These are phyloP conservation scores for Hymenopus coronatus DNA, from an alignment of 2,888 invertebrate species.

Conservation along the genomic window DNA sequence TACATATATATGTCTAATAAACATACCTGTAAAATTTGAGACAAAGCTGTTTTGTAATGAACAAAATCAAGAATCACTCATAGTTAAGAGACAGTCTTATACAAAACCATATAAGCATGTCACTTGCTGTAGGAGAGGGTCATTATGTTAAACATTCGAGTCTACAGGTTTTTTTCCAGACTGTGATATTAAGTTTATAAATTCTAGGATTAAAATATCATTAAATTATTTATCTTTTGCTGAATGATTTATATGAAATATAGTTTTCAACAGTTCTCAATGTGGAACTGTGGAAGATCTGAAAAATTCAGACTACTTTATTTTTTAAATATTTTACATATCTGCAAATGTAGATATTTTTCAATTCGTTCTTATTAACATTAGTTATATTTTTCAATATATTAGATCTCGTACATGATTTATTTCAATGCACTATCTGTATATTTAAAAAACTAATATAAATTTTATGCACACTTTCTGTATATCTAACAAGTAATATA, in stretches of 20 bases:
- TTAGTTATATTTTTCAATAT: too few relatives aligned
- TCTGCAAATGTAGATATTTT: background rate
- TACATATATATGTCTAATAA: too few relatives aligned
- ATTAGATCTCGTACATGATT: too few relatives aligned
- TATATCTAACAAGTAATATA: too few relatives aligned
- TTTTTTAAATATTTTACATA: background rate
- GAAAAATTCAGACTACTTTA: background rate
- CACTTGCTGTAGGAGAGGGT: background rate
- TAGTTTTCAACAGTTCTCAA: background rate
- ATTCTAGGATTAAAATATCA: background rate
- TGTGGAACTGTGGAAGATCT: background rate
- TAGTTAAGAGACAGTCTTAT: background rate
- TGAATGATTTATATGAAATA: background rate
- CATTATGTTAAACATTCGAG: background rate
- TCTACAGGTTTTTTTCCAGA: background rate
- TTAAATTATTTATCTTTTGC: background rate
- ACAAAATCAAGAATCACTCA: background rate
- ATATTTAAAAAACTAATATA: too few relatives aligned
- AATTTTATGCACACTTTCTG: too few relatives aligned
- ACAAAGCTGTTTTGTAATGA: background rate
- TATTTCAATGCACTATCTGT: too few relatives aligned
- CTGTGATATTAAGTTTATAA: background rate
- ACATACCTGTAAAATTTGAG: too few relatives aligned
- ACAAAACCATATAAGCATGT: background rate
- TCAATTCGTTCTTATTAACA: background rate